Percentiles rank a stretch among this genome's conserved stretches.
These are phyloP conservation scores for Tragelaphus strepsiceros DNA, from an alignment of 2,113 vertebrate genomes.

Conservation along the genomic window DNA sequence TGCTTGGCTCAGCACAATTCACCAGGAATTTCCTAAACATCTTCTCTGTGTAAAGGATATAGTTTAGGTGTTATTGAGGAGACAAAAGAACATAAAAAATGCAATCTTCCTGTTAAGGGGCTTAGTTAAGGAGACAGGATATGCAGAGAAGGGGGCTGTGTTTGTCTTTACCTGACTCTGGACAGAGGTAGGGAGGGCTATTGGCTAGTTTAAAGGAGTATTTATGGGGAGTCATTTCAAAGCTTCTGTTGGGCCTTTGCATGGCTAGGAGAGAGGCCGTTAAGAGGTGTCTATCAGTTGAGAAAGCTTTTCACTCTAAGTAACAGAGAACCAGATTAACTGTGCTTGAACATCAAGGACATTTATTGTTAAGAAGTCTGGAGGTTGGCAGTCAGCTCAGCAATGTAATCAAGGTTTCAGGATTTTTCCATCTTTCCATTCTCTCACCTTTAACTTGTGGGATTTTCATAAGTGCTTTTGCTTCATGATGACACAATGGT, in stretches of 20 bases:
- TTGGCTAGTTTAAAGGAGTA: constrained; percentile 17
- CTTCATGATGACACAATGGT: not conserved
- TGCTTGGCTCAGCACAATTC: constrained; percentile 26
- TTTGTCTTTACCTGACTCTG: not conserved
- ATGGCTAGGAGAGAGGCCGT: constrained; percentile 48
- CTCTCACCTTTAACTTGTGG: not conserved
- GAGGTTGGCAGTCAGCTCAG: not conserved
- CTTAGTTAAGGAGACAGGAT: not conserved
- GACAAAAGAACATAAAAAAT: constrained; percentile 30
- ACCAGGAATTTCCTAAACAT: not conserved
- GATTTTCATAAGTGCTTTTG: not conserved
- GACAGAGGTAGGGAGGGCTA: not conserved
- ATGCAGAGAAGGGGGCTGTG: not conserved
- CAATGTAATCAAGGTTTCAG: not conserved
- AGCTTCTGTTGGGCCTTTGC: constrained; percentile 49
- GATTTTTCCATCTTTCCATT: not conserved
- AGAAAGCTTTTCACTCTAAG: constrained; percentile 66
- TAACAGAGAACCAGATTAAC: constrained; percentile 46
- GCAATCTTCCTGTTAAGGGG: constrained; percentile 2
- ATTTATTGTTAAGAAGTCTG: not conserved
- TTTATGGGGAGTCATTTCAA: constrained; percentile 52
- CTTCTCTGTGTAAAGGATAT: not conserved
- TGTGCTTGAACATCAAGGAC: constrained; percentile 12
- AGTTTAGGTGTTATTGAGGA: not conserved
- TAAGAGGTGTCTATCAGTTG: constrained; percentile 29